Conservation (phyloP, 2,888 invertebrate genomes). For the Aporophyla nigra region DNA sequence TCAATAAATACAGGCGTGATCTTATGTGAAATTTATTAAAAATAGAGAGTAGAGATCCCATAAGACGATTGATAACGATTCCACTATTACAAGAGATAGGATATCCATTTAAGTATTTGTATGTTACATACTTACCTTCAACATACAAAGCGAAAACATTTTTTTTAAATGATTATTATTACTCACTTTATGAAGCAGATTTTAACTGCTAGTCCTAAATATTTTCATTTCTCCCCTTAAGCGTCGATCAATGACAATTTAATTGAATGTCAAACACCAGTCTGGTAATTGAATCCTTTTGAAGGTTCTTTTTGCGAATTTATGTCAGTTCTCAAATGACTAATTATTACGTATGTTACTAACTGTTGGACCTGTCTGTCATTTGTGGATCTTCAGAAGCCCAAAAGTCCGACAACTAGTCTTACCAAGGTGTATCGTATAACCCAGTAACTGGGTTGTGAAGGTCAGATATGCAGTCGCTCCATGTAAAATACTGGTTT, state of each 20-base stretch:
- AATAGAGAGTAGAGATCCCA: background rate
- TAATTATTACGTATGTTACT: background rate
- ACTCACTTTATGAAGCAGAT: background rate
- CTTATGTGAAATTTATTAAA: too few species aligned
- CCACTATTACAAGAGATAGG: background rate
- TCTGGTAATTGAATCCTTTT: slow-evolving; percentile 10
- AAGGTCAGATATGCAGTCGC: too few species aligned
- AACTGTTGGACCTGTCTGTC: too few species aligned
- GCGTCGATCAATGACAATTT: slow-evolving; percentile 16
- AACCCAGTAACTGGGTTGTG: too few species aligned
- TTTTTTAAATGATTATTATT: too few species aligned
- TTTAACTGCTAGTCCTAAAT: slow-evolving; percentile 13
- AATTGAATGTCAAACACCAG: slow-evolving; percentile 23
- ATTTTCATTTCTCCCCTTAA: slow-evolving; percentile 22
- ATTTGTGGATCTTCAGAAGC: too few species aligned
- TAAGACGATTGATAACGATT: background rate
- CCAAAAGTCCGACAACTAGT: too few species aligned
- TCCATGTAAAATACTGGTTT: too few species aligned
- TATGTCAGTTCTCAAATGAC: background rate
- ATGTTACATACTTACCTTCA: background rate
- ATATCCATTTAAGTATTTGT: background rate
- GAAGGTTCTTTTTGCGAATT: slow-evolving; percentile 1
- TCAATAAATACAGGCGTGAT: background rate
- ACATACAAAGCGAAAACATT: background rate
- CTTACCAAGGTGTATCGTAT: too few species aligned